Evolutionary conservation across 2,113 vertebrate genomes (phyloP), one percentile per base, ranked within the genome.

Genomic region (Phrynosoma blainvillii): DNA sequence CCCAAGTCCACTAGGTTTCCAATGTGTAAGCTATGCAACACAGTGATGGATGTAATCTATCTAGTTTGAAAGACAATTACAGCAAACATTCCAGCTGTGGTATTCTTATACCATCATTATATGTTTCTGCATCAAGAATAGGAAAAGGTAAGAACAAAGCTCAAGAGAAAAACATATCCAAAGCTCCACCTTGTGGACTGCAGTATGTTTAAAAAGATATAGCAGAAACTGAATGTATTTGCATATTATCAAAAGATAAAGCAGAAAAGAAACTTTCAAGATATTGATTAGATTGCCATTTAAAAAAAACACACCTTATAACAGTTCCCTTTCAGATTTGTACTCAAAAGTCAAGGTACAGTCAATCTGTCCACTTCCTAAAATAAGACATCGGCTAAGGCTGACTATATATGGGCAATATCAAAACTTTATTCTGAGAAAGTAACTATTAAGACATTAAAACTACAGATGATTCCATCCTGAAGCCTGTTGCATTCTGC

Each of bases 131-230:
- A 85, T 56, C 27, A 76, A 82, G 20, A 56, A 79, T 21, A 80
- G 83, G 5, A 74, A 12, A 52, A 76, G 52, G n/a, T 30, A 71
- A 30, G 75, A n/a, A 42, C n/a, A 86, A 79, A 68, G 14, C 11
- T 52, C 2, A 18, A 10, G 4, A 12, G 70, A 83, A 68, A 82
- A 83, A 86, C 78, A 66, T 86, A 68, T 73, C 52, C 21, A 47
- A 79, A 1, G 79, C 84, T 89, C 94, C 93, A 84, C 87, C 92
- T 90, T 87, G 92, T 84, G 93, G 90, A 8, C 2, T 1, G 56
- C 5, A 47, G 27, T 65, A 25, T 56, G 2, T 14, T 84, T 73
- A 6, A 54, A 73, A 68, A 65, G 56, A 27, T 16, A n/a, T 12
- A 56, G 66, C 9, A 71, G 2, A 75, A 75, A 36, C 47, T 62